Base-by-base conservation (phyloP, 92 coral and sea anemone species). In the Actinostola sp. region DNA sequence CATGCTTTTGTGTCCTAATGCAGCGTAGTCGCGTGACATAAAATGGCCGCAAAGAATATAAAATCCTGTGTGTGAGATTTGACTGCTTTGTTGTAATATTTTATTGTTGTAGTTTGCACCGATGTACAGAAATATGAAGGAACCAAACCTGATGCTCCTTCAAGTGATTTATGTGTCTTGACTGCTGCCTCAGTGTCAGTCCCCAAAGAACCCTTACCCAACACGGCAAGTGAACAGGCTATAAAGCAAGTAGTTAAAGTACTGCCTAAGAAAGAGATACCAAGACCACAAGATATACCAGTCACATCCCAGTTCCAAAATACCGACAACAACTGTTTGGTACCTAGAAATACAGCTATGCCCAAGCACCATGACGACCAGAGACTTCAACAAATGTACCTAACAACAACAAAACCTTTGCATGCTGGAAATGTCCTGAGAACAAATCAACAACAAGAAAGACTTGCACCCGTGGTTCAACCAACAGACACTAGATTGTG, bases 401-500 rank as follows among this genome's bases (percentile, higher is more conserved):
- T 46, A 20, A 32, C 56, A n/a, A n/a, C n/a, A n/a, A n/a, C n/a
- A n/a, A n/a, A n/a, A 8, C 56, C 56, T 11, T 49, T 49, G 56
- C 5, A 8, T 4, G 56, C 56, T 49, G 24, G 56, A 7, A 49
- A 49, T 49, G 56, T 20, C 69, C 39, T 4, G 9, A 48, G 45
- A 15, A 15, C 41, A 6, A 43, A 38, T 33, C 19, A 63, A 24
- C 72, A 50, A 8, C 44, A 52, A 10, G 55, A 53, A 25, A 28
- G 17, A 13, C 2, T 46, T 13, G 14, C 44, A 19, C 61, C 74
- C 6, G 57, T 33, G 13, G 21, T 49, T 9, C 59, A 36, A 19
- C 21, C 62, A 14, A 68, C 61, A 3, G 61, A 48, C 48, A 23
- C 49, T 35, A 14, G 63, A 11, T 36, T 63, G 59, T 75, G 56